phyloP scores from a whole-genome alignment of 1,140 invertebrate genomes.

The Lanistes nyassanus region DNA sequence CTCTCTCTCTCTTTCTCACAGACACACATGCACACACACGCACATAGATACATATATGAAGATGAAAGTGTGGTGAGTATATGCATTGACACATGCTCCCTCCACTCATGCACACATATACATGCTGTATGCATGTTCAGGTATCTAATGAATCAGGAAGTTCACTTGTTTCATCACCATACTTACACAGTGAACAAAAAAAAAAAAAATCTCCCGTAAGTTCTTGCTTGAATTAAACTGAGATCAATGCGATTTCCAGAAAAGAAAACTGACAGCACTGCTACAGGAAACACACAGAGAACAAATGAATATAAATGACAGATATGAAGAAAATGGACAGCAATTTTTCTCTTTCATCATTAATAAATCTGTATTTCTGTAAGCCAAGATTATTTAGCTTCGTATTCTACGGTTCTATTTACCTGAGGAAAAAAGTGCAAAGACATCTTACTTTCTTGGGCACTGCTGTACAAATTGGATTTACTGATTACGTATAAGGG shows the following conservation, averaged over 20 bases:
- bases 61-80: background rate
- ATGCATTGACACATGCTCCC: background rate
- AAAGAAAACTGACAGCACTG: no score
- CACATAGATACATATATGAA: no score
- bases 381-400: background rate
- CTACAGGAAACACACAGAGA: no score
- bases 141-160: background rate
- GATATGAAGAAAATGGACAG: no score
- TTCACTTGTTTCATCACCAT: background rate
- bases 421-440: background rate
- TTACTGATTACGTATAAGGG: no score
- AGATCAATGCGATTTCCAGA: no score
- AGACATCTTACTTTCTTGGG: background rate
- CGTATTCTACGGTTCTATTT: background rate
- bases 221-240: no score
- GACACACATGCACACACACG: background rate
- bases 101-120: slow-evolving; percentile 5
- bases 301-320: no score
- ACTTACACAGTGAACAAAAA: background rate
- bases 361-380: no score
- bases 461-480: background rate
- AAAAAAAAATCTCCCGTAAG: no score
- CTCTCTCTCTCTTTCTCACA: background rate
- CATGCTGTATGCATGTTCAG: background rate
- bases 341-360: no score